These are phyloP conservation scores for Ploceus nigricollis DNA, from an alignment of 2,113 vertebrate genomes.

Conservation along the genomic window DNA sequence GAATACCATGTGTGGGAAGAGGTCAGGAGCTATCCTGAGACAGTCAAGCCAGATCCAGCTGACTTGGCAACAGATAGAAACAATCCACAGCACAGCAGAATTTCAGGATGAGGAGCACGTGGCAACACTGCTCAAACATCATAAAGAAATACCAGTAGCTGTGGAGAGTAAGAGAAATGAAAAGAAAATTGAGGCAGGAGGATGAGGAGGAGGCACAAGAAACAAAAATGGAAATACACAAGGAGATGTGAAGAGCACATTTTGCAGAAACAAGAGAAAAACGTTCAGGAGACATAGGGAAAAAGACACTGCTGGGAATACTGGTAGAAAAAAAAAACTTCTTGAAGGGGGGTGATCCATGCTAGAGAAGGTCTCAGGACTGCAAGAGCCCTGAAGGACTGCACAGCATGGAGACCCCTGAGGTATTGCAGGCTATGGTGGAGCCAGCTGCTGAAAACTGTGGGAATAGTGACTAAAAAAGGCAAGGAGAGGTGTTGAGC, in stretches of 20 bases:
- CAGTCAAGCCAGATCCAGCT: background rate
- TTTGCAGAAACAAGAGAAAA: background rate
- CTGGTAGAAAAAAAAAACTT: background rate
- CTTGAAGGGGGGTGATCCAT: background rate
- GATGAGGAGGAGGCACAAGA: background rate
- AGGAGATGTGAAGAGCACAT: background rate
- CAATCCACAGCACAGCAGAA: background rate
- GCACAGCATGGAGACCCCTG: rapidly evolving
- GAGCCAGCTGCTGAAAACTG: background rate
- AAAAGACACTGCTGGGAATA: background rate
- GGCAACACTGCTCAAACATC: background rate
- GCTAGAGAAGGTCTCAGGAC: background rate
- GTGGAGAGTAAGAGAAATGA: background rate
- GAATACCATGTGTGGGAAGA: background rate
- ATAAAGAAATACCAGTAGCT: background rate
- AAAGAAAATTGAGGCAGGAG: background rate
- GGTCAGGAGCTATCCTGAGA: background rate
- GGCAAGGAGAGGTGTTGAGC: background rate
- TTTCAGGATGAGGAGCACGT: background rate
- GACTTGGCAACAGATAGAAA: background rate
- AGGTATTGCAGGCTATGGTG: background rate
- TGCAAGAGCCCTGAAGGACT: background rate
- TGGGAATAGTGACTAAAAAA: background rate
- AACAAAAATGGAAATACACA: rapidly evolving
- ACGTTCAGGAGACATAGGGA: background rate